Evolutionary conservation across 2,888 invertebrate genomes (phyloP).

Genomic region (Aphodius sticticus): DNA sequence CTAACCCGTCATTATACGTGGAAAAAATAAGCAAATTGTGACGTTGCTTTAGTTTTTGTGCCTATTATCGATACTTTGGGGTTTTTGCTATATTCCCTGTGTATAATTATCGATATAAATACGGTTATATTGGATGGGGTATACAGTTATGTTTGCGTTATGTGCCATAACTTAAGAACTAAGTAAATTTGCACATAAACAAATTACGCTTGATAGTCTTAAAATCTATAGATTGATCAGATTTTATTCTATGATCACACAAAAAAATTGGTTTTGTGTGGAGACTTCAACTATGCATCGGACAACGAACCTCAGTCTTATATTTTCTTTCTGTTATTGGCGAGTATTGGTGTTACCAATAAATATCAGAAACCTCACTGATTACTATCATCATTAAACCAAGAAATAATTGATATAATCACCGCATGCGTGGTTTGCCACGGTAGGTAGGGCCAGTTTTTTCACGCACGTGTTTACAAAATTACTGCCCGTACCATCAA

Average conservation of each 20-base stretch:
- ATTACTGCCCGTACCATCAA: neutral
- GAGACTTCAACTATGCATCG: too few relatives aligned
- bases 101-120: neutral
- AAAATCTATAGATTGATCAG: too few relatives aligned
- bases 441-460: neutral
- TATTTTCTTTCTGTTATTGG: too few relatives aligned
- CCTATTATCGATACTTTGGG: neutral
- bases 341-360: neutral
- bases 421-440: neutral
- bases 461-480: neutral
- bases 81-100: neutral
- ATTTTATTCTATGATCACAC: too few relatives aligned
- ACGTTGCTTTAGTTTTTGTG: neutral
- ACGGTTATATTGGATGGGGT: neutral
- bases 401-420: neutral
- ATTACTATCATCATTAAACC: neutral
- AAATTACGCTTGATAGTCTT: too few relatives aligned
- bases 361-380: neutral
- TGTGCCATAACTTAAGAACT: neutral
- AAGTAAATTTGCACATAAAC: too few relatives aligned
- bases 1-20: neutral
- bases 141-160: neutral
- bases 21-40: neutral
- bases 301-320: too few relatives aligned
- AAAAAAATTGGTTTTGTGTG: too few relatives aligned